phyloP scores from a whole-genome alignment of 2,888 invertebrate species.

The Auanema freiburgensis region DNA sequence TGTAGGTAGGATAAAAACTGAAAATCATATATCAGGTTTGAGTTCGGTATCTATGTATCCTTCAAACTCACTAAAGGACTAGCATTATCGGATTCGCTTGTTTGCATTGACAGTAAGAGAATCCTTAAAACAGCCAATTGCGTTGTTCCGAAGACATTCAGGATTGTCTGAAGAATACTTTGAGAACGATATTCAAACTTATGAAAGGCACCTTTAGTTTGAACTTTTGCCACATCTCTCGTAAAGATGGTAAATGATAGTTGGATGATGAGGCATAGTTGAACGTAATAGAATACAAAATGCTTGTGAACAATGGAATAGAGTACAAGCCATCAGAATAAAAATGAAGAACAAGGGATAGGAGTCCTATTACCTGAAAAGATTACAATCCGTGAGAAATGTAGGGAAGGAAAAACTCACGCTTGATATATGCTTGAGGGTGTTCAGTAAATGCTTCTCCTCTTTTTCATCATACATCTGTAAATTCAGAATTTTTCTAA shows the following conservation, averaged over 20 bases:
- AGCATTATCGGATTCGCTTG: constrained; percentile 11
- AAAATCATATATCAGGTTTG: not conserved
- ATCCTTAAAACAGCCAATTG: constrained; percentile 14
- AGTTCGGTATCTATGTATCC: not conserved
- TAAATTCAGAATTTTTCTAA: not conserved
- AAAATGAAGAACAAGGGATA: constrained; percentile 8
- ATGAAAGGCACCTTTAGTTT: constrained; percentile 11
- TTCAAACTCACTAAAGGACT: constrained; percentile 10
- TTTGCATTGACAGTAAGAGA: constrained; percentile 14
- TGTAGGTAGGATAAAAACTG: constrained; percentile 20
- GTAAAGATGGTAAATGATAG: constrained; percentile 11
- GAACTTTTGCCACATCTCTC: constrained; percentile 18
- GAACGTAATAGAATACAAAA: constrained; percentile 17
- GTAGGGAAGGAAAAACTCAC: not conserved
- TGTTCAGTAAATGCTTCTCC: constrained; percentile 6
- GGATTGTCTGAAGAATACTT: constrained; percentile 9
- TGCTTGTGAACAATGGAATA: constrained; percentile 13
- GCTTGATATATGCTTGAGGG: constrained; percentile 10
- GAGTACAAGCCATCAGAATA: constrained; percentile 12
- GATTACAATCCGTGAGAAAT: too few relatives aligned
- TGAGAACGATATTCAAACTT: not conserved
- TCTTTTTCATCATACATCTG: constrained; percentile 19
- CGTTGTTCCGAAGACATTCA: constrained; percentile 19
- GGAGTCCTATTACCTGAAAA: constrained; percentile 16
- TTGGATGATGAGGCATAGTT: constrained; percentile 20